Base-by-base conservation (phyloP, 2,797 vertebrate species). In the Betta splendens region DNA sequence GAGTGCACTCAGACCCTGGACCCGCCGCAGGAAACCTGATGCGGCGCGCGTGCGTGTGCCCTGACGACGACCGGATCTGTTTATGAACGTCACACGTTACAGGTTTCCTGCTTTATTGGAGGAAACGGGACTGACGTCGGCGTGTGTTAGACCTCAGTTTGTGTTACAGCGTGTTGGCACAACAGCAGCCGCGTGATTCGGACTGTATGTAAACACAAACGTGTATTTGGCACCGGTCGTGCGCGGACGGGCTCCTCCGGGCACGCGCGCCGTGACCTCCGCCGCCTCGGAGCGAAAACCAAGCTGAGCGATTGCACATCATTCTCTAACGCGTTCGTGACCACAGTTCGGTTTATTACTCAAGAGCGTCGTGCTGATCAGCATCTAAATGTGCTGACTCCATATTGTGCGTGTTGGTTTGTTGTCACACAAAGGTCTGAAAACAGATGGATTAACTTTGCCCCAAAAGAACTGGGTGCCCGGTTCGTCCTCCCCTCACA, bases 321-420 rank as follows among this genome's bases (percentile, higher is more conserved):
- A 23, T 22, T 49, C 52, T 55, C 31, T 38, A 54, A 48, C 52
- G 59, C 62, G 36, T 81, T 77, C 65, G 73, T 78, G 68, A 69
- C 53, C 36, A 57, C 61, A 60, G 77, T 68, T 74, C 10, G 0
- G 22, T 62, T 62, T 60, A 64, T 83, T 80, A 82, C 74, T 77
- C 78, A 86, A 66, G 52, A 72, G 11, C 22, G 26, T 28, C 54
- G 47, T 64, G 54, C 72, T 81, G 71, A 78, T 71, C 43, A 54
- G 75, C 79, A 52, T 65, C 46, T 54, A 60, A 81, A 79, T 75
- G 49, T 82, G 80, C 78, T 80, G 78, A 87, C 75, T 80, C 47
- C 0, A 61, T 69, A 62, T 17, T 71, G 57, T 60, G 75, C 12
- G 25, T 17, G 6, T 57, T 36, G 29, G 64, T 39, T 22, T 79